Percentiles rank a stretch among this genome's conserved stretches.
Evolutionary conservation across 2,113 vertebrate species (phyloP).

Genomic region (Ochotona curzoniae): DNA sequence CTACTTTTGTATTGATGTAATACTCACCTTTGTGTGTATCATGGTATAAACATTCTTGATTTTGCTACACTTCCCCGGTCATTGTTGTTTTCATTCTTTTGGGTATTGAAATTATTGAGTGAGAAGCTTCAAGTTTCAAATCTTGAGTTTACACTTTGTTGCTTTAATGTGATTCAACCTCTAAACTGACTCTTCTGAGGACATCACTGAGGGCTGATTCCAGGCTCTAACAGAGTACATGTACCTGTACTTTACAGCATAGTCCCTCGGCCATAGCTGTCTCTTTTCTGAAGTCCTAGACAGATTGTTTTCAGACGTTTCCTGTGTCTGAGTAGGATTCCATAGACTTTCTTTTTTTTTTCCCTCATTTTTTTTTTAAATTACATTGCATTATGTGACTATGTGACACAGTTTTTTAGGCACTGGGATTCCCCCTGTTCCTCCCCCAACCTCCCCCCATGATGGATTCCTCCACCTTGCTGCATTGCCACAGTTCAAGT

Average conservation of each 20-base stretch:
- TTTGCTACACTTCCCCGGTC: neutral
- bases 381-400: no score
- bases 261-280: neutral
- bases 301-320: neutral
- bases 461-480: no score
- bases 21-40: neutral
- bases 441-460: no score
- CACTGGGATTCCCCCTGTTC: no score
- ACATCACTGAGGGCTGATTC: neutral
- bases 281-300: neutral
- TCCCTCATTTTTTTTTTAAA: no score
- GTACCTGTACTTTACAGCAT: neutral
- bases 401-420: no score
- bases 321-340: neutral
- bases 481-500: no score
- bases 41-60: neutral
- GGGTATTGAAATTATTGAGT: neutral
- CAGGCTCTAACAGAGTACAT: neutral
- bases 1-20: neutral
- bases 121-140: neutral
- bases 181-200: neutral
- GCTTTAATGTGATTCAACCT: neutral
- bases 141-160: neutral
- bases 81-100: neutral
- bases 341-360: no score